These are phyloP conservation scores for Hemaris fuciformis DNA, from an alignment of 2,888 invertebrate species.

Conservation along the genomic window DNA sequence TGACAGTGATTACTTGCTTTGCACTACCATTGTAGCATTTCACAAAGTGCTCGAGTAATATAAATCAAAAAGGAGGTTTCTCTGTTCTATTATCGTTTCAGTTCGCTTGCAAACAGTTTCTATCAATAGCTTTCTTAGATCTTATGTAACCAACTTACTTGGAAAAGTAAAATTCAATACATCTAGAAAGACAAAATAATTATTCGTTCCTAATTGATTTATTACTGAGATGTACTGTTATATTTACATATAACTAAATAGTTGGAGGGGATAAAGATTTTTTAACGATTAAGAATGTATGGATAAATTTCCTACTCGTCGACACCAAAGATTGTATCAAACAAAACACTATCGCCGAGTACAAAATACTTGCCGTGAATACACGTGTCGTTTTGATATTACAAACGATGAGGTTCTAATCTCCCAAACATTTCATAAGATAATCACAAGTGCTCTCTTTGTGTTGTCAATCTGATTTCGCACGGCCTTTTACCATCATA, in stretches of 20 bases:
- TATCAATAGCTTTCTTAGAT: not conserved
- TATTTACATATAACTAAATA: no score
- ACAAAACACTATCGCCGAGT: not conserved
- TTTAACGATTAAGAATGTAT: no score
- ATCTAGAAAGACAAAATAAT: not conserved
- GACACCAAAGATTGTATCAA: no score
- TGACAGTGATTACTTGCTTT: not conserved
- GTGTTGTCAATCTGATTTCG: slow-evolving; percentile 22
- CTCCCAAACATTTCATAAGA: slow-evolving; percentile 17
- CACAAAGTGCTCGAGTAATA: not conserved
- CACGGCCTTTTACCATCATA: slow-evolving; percentile 17
- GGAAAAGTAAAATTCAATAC: no score
- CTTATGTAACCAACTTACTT: not conserved
- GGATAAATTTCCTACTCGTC: no score
- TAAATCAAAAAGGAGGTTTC: not conserved
- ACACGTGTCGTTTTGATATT: not conserved
- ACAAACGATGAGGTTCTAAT: not conserved
- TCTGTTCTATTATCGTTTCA: not conserved
- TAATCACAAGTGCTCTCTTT: slow-evolving; percentile 17
- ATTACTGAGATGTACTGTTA: no score
- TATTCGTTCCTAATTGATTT: no score
- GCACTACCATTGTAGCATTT: not conserved
- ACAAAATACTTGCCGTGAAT: not conserved
- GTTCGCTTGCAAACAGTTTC: not conserved
- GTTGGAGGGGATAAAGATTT: no score